phyloP scores from a whole-genome alignment of 2,888 invertebrate genomes.

The Smittia sp. region DNA sequence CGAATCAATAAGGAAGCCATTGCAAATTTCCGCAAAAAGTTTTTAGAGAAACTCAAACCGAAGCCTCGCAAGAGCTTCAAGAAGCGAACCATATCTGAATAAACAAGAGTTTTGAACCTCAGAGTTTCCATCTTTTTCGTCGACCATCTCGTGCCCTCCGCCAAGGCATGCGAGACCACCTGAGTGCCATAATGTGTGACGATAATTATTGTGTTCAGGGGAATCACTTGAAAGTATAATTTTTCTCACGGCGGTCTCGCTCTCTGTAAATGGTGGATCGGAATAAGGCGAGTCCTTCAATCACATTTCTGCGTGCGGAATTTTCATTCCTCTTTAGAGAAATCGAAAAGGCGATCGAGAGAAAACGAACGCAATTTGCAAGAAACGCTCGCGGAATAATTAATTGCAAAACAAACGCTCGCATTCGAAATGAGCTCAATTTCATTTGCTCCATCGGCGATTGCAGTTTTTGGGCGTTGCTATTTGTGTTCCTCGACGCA shows the following conservation, averaged over 20 bases:
- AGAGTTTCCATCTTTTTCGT: background rate
- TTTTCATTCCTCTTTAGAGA: background rate
- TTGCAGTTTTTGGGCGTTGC: conserved; percentile 39
- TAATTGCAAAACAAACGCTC: conserved; percentile 4
- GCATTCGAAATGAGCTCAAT: background rate
- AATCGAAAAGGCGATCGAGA: background rate
- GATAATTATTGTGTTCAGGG: conserved; percentile 25
- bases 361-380: conserved; percentile 5
- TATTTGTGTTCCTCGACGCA: conserved; percentile 39
- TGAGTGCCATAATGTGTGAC: conserved; percentile 35
- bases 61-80: too few species aligned
- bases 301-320: conserved; percentile 24
- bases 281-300: conserved; percentile 33
- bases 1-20: conserved; percentile 25
- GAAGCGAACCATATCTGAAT: too few species aligned
- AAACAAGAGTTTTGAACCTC: too few species aligned
- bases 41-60: background rate
- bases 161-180: conserved; percentile 27
- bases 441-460: background rate
- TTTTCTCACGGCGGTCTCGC: conserved; percentile 32
- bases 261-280: conserved; percentile 37
- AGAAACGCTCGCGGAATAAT: conserved; percentile 25
- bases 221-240: background rate
- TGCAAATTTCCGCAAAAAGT: conserved; percentile 16
- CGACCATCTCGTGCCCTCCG: background rate